These are phyloP conservation scores for Dendronephthya gigantea DNA, from an alignment of 64 coral and sea anemone species.

Conservation along the genomic window DNA sequence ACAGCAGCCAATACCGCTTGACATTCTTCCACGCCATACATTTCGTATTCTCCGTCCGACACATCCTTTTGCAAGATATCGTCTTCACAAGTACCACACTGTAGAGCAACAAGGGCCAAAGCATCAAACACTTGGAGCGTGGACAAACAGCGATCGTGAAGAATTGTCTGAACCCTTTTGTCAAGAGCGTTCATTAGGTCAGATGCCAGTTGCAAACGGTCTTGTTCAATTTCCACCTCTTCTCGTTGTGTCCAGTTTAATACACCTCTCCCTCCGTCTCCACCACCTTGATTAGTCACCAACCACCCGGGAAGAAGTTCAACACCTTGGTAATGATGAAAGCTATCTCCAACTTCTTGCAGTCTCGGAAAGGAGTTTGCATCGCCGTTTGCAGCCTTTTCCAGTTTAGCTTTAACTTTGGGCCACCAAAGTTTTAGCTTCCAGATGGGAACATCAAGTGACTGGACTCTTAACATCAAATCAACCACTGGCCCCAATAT, in stretches of 20 bases:
- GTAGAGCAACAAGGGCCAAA: background rate
- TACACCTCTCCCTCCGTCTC: background rate
- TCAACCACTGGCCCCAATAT: background rate
- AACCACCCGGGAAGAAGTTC: background rate
- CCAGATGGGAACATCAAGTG: background rate
- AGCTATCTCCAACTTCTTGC: background rate
- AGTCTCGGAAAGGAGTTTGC: background rate
- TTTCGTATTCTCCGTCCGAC: background rate
- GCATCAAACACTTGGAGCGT: background rate
- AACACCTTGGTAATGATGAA: background rate
- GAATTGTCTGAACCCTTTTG: background rate
- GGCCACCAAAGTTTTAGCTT: conserved; percentile 3
- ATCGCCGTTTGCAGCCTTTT: background rate
- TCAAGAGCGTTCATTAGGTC: background rate
- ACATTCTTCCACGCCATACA: background rate
- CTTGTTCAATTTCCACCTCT: background rate
- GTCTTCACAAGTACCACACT: background rate
- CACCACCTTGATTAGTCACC: background rate
- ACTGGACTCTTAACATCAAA: background rate
- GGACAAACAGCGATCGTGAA: background rate
- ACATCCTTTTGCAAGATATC: background rate
- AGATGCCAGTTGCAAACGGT: background rate
- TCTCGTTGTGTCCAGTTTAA: background rate
- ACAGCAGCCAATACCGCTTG: background rate
- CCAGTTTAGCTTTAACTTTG: background rate